phyloP scores from a whole-genome alignment of 2,113 vertebrate genomes.

The Indicator maculatus region DNA sequence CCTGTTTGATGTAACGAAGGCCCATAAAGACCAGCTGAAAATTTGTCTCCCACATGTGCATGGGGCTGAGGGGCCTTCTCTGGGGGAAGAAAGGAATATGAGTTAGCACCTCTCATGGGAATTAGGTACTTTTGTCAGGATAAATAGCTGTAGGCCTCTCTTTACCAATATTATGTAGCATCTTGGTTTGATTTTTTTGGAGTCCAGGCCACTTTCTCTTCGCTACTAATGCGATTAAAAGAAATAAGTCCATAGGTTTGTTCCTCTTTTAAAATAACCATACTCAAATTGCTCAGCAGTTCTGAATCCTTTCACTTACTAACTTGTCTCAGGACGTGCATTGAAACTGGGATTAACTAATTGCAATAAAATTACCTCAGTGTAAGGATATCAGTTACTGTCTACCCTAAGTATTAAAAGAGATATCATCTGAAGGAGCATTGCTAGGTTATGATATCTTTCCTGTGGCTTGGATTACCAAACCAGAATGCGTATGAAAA shows the following conservation, averaged over 20 bases:
- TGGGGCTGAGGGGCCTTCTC: background rate
- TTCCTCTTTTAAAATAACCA: background rate
- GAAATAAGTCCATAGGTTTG: background rate
- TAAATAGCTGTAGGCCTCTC: background rate
- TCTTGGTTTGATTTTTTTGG: conserved; percentile 14
- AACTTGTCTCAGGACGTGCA: background rate
- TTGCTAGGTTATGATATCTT: background rate
- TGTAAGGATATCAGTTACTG: background rate
- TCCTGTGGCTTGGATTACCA: background rate
- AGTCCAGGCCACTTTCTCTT: background rate
- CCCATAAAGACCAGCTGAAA: background rate
- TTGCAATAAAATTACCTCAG: background rate
- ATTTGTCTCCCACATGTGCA: background rate
- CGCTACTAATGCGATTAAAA: background rate
- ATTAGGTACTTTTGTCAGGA: background rate
- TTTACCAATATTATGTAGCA: background rate
- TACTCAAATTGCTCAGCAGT: background rate
- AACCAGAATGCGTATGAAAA: conserved; percentile 5
- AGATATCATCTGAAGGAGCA: background rate
- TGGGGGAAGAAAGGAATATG: background rate
- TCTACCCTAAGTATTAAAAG: background rate
- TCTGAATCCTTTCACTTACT: background rate
- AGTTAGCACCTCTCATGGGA: background rate
- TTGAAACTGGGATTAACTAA: background rate
- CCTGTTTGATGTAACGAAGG: background rate